phyloP scores from a whole-genome alignment of 1,140 invertebrate species.

The Berghia stephanieae region DNA sequence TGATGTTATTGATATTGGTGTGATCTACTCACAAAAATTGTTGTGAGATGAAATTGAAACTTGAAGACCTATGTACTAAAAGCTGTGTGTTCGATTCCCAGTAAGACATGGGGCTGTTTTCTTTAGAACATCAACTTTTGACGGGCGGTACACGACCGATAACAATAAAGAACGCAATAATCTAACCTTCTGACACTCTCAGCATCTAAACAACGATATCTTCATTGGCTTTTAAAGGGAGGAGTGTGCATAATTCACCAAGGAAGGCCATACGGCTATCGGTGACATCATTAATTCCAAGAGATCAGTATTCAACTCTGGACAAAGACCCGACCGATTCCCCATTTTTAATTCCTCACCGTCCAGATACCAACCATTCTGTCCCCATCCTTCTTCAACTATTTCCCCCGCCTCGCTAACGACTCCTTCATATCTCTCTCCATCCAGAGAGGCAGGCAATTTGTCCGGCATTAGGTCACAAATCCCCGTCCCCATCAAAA shows the following conservation, averaged over 20 bases:
- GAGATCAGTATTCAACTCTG: neutral
- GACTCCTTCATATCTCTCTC: neutral
- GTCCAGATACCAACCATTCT: neutral
- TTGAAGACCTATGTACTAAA: no score
- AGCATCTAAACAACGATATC: no score
- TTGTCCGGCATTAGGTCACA: conserved; percentile 43
- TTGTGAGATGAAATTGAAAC: no score
- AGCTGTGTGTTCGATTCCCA: no score
- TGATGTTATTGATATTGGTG: no score
- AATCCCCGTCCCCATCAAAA: conserved; percentile 33
- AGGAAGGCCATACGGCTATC: conserved; percentile 11
- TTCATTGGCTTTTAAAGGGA: no score
- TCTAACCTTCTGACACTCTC: conserved; percentile 13
- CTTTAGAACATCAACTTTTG: neutral
- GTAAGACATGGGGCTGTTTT: no score
- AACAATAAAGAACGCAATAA: neutral
- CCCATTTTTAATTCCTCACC: neutral
- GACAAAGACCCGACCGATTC: neutral
- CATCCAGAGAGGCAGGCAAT: conserved; percentile 37
- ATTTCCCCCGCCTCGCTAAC: neutral
- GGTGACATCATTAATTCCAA: neutral
- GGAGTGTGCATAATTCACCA: no score
- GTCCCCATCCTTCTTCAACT: neutral
- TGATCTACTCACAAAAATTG: no score
- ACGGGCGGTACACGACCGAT: neutral